A percentile compares a stretch with the other conserved stretches of the same genome.
Evolutionary conservation across 1,140 invertebrate genomes (phyloP).

Genomic region (Harpegnathos saltator): DNA sequence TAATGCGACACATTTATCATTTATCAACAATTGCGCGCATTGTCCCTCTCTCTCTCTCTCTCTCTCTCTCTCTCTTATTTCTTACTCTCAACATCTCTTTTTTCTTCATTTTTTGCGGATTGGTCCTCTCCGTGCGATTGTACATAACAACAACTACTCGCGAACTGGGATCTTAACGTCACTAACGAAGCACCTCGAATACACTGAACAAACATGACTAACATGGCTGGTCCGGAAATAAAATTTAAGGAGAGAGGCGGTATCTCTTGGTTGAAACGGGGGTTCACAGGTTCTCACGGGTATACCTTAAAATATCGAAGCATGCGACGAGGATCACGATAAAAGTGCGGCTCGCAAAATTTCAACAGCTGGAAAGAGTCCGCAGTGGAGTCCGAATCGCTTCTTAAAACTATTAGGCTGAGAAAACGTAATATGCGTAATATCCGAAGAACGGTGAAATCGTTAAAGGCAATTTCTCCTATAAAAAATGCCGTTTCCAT

Average conservation of each 20-base stretch:
- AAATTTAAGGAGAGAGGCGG: constrained; percentile 26
- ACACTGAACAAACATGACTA: constrained; percentile 50
- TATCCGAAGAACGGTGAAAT: constrained; percentile 4
- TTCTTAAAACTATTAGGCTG: constrained; percentile 33
- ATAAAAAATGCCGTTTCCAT: constrained; percentile 21
- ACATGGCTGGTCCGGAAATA: constrained; percentile 25
- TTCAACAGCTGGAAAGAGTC: constrained; percentile 58
- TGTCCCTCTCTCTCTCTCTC: constrained; percentile 2
- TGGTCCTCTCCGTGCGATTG: constrained; percentile 65
- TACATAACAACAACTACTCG: constrained; percentile 64
- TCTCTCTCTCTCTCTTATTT: too few relatives aligned
- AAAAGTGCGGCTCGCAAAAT: constrained; percentile 44
- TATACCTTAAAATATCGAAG: constrained; percentile 65
- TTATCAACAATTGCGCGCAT: constrained; percentile 48
- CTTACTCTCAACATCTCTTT: too few relatives aligned
- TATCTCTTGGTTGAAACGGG: constrained; percentile 42
- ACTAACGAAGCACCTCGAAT: constrained; percentile 69
- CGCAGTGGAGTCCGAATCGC: constrained; percentile 32
- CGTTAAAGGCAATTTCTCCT: not conserved
- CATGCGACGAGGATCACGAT: constrained; percentile 50
- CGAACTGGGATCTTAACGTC: constrained; percentile 69
- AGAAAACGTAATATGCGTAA: not conserved
- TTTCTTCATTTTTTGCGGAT: constrained; percentile 53
- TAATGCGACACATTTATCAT: constrained; percentile 11
- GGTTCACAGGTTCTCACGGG: not conserved